Evolutionary conservation across 2,888 invertebrate species (phyloP).

Genomic region (Leucoma salicis): DNA sequence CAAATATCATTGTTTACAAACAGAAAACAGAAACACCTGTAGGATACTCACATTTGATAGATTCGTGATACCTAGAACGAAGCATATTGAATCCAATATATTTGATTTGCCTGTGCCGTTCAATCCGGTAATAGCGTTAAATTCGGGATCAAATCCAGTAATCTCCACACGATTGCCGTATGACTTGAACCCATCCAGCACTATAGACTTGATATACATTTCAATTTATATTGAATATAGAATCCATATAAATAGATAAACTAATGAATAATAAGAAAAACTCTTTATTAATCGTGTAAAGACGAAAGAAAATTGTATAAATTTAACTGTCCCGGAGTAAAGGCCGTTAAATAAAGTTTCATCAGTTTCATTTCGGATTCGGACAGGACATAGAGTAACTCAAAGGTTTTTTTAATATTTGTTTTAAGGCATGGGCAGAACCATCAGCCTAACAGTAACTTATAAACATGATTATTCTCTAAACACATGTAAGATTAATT

Average conservation of each 20-base stretch:
- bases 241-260: neutral
- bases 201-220: constrained; percentile 96
- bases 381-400: no score
- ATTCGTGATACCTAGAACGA: constrained; percentile 97
- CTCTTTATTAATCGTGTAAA: no score
- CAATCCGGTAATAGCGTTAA: constrained; percentile 98
- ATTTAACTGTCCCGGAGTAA: no score
- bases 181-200: constrained; percentile 98
- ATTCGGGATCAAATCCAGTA: constrained; percentile 94
- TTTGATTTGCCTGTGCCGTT: constrained; percentile 99
- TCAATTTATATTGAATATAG: constrained; percentile 15
- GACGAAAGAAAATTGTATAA: no score
- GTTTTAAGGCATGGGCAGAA: no score
- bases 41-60: constrained; percentile 90
- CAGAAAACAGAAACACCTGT: constrained; percentile 1
- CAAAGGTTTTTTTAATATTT: no score
- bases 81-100: constrained; percentile 98
- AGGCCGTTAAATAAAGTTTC: no score
- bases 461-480: no score
- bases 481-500: no score
- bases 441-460: no score
- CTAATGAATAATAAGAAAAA: no score
- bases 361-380: no score
- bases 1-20: constrained; percentile 11
- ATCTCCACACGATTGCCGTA: constrained; percentile 97